Conservation (phyloP, 2,113 vertebrate species). For the Australoheros scitulus region DNA sequence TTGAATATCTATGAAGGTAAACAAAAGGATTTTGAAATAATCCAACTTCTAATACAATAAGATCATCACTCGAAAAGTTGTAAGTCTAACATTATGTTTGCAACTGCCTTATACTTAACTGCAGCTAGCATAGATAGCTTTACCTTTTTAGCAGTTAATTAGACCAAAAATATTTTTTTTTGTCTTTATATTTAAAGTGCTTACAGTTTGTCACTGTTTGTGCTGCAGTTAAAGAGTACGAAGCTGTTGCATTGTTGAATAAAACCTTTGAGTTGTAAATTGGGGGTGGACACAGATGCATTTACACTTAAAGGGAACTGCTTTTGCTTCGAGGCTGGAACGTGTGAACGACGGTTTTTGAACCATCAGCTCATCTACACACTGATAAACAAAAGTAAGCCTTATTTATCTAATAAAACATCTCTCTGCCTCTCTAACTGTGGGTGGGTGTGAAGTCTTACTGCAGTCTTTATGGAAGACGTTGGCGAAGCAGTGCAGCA, state of each 20-base stretch:
- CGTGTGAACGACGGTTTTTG: constrained; percentile 25
- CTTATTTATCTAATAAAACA: neutral
- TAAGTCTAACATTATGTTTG: neutral
- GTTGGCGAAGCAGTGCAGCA: constrained; percentile 74
- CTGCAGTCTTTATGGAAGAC: constrained; percentile 74
- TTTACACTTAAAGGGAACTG: constrained; percentile 1
- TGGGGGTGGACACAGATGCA: neutral
- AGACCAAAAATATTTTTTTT: neutral
- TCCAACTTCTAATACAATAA: neutral
- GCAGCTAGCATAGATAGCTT: too few species aligned
- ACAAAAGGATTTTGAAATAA: neutral
- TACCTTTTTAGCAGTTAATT: neutral
- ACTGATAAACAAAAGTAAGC: neutral
- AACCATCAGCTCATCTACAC: neutral
- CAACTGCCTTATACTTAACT: neutral
- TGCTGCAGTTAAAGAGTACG: neutral
- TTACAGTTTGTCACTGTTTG: neutral
- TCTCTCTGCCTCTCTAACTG: neutral
- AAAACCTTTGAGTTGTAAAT: constrained; percentile 41
- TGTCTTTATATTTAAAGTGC: neutral
- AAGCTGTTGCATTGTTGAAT: neutral
- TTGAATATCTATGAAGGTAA: neutral
- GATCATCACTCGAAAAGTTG: neutral
- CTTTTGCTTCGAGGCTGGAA: neutral
- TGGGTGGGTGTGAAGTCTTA: constrained; percentile 45